These are phyloP conservation scores for Ostrea denselamellosa DNA, from an alignment of 1,140 invertebrate species.

Conservation along the genomic window DNA sequence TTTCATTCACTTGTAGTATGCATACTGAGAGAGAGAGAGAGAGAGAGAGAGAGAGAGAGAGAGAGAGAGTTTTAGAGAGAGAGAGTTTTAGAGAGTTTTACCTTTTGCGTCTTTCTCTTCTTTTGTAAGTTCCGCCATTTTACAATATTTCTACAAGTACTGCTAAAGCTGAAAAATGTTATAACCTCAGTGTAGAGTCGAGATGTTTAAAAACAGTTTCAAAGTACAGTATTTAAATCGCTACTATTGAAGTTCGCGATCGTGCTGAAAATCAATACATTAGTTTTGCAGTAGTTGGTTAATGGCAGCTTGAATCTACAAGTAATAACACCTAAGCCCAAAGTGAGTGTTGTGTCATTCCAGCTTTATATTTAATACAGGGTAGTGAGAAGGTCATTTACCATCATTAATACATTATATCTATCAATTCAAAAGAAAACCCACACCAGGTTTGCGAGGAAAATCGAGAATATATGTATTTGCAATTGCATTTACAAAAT, in stretches of 20 bases:
- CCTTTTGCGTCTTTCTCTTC: slow-evolving; percentile 6
- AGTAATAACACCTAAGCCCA: too few relatives aligned
- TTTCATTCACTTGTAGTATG: too few relatives aligned
- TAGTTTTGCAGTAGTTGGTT: not conserved
- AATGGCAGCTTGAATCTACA: too few relatives aligned
- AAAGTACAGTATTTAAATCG: not conserved
- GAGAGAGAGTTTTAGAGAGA: slow-evolving; percentile 30
- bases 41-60: not conserved
- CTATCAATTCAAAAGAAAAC: too few relatives aligned
- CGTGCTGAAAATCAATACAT: not conserved
- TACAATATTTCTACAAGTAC: not conserved
- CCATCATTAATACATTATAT: too few relatives aligned
- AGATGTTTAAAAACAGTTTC: not conserved
- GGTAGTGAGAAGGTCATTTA: too few relatives aligned
- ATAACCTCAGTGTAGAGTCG: not conserved
- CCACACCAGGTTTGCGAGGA: too few relatives aligned
- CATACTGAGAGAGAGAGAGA: too few relatives aligned
- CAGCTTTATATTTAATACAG: too few relatives aligned
- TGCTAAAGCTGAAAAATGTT: not conserved
- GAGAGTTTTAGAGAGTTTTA: slow-evolving; percentile 22
- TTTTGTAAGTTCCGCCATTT: not conserved
- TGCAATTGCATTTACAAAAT: too few relatives aligned
- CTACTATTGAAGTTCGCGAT: not conserved
- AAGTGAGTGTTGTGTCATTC: too few relatives aligned
- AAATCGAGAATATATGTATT: too few relatives aligned